Evolutionary conservation across 1,140 invertebrate species (phyloP), one percentile per base, ranked within the genome.

Genomic region (Drosophila persimilis): DNA sequence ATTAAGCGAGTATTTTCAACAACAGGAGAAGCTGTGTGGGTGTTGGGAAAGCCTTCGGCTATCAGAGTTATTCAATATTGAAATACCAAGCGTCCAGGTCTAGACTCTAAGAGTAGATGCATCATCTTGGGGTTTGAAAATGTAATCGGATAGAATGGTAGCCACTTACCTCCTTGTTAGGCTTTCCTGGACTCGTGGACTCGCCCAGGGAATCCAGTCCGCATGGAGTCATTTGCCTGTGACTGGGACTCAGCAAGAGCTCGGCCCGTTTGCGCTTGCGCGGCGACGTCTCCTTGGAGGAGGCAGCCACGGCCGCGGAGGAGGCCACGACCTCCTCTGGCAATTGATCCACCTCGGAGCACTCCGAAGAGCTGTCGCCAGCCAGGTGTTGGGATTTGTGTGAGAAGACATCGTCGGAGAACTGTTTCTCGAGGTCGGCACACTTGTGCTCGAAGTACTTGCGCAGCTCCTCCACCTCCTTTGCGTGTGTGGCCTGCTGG

Each of bases 381-480:
- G 52, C 73, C 54, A 77, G 41, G 24, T 79, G 70, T 67, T 93
- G 93, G 2, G 94, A 95, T n/a, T 94, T 94, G 65, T 95, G 94
- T 77, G 94, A 95, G 63, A 94, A 94, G 29, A 95, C 90, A 70
- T 95, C 95, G 67, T 95, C 95, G 0, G 94, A 95, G 80, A 94
- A 94, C 92, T 95, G 94, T 78, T 95, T 95, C 89, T 95, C 95
- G 90, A 96, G 93, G 73, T 96, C 95, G 0, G 94, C 92, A 81
- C 95, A 96, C 86, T 96, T 96, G 81, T 95, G 93, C 67, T 96
- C 95, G 80, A 96, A 96, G 77, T 96, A 96, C 1, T 93, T 95
- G 47, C 95, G 92, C 20, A 96, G 77, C 70, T 96, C 95, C 83
- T 96, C 95, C 94, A 96, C 94, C 85, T 96, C 95, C 57, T 94